Percentiles rank a stretch among this genome's conserved stretches.
Conservation (phyloP, 2,113 vertebrate genomes). For the Alligator sinensis region DNA sequence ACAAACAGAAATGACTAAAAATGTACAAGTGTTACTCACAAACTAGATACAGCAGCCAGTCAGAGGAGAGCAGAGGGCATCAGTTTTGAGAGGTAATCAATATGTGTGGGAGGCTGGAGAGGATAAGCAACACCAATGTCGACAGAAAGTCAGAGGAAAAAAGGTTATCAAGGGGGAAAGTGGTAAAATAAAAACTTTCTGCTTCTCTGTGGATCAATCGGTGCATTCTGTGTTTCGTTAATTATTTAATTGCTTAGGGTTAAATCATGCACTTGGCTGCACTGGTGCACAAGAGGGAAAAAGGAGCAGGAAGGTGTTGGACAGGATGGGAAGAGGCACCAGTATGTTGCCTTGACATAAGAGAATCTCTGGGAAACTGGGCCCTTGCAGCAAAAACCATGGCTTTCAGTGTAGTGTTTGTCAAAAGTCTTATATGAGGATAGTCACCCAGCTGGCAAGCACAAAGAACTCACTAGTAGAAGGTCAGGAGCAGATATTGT, state of each 20-base stretch:
- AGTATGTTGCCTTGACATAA: background rate
- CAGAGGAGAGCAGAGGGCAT: conserved; percentile 46
- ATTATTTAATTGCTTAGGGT: background rate
- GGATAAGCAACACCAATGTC: conserved; percentile 67
- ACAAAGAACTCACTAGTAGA: background rate
- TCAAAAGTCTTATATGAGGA: fast-evolving
- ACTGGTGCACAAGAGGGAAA: background rate
- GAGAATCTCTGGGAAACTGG: background rate
- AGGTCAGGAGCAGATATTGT: background rate
- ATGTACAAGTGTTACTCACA: conserved; percentile 32
- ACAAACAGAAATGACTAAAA: conserved; percentile 60
- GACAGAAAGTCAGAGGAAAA: conserved; percentile 49
- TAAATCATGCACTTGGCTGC: background rate
- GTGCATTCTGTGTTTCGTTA: background rate
- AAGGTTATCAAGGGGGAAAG: background rate
- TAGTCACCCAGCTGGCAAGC: background rate
- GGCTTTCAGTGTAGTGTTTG: background rate
- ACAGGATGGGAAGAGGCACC: background rate
- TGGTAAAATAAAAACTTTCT: conserved; percentile 29
- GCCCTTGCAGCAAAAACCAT: fast-evolving
- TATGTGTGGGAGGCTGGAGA: conserved; percentile 59
- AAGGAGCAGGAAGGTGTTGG: fast-evolving
- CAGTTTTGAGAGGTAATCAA: conserved; percentile 61
- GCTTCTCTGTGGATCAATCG: background rate
- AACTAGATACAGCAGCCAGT: conserved; percentile 43